Evolutionary conservation across 1,140 invertebrate genomes (phyloP).

Genomic region (Lasaia peninsularis): DNA sequence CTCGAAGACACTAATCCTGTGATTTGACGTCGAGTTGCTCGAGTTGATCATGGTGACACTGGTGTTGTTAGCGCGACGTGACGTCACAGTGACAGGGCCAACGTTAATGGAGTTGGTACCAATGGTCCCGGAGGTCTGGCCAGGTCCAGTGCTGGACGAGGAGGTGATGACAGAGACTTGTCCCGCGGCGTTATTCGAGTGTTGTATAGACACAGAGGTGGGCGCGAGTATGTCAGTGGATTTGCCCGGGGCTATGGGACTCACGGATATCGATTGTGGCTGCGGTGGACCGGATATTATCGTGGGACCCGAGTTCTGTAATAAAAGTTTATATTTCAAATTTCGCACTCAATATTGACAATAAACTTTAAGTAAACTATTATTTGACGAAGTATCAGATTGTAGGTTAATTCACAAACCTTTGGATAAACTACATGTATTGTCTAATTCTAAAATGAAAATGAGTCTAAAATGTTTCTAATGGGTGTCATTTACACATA

Average conservation of each 20-base stretch:
- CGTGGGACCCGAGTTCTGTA: slow-evolving; percentile 40
- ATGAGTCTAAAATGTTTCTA: no score
- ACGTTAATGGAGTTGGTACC: slow-evolving; percentile 65
- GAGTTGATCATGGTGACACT: slow-evolving; percentile 84
- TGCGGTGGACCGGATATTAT: slow-evolving; percentile 44
- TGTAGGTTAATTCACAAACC: no score
- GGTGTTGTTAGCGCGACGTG: slow-evolving; percentile 82
- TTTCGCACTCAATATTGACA: background rate
- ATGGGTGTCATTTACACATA: no score
- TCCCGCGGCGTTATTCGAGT: slow-evolving; percentile 60
- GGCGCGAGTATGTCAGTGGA: slow-evolving; percentile 57
- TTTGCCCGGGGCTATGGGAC: slow-evolving; percentile 56
- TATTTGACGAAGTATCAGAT: no score
- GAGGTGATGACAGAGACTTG: slow-evolving; percentile 59
- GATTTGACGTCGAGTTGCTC: slow-evolving; percentile 64
- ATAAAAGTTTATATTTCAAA: slow-evolving; percentile 11
- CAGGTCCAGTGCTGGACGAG: slow-evolving; percentile 31
- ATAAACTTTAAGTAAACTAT: no score
- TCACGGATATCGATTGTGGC: slow-evolving; percentile 65
- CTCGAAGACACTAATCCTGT: slow-evolving; percentile 91
- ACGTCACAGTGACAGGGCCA: slow-evolving; percentile 80
- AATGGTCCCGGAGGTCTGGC: slow-evolving; percentile 34
- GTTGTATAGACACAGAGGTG: slow-evolving; percentile 61
- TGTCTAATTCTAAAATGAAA: no score
- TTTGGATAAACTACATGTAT: no score